Evolutionary conservation across 2,113 vertebrate genomes (phyloP).

Genomic region (Sander lucioperca): DNA sequence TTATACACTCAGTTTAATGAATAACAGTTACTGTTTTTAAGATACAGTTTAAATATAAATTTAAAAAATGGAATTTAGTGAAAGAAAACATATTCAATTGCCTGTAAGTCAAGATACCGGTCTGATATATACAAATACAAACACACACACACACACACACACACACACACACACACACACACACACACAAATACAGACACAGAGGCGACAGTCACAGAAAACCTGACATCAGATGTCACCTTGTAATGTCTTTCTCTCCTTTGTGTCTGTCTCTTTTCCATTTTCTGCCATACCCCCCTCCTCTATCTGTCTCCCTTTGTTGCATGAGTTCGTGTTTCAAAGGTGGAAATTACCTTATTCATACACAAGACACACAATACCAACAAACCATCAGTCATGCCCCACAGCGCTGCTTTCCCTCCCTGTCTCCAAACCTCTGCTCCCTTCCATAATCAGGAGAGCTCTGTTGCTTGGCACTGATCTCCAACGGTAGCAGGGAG

Average conservation of each 20-base stretch:
- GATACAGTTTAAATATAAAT: background rate
- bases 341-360: slow-evolving; percentile 53
- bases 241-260: slow-evolving; percentile 44
- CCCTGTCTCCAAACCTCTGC: slow-evolving; percentile 1
- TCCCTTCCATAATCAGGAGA: slow-evolving; percentile 27
- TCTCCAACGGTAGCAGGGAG: slow-evolving; percentile 25
- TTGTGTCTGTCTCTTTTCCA: slow-evolving; percentile 45
- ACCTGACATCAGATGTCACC: slow-evolving; percentile 66
- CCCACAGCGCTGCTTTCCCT: slow-evolving; percentile 6
- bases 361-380: slow-evolving; percentile 43
- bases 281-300: background rate
- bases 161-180: background rate
- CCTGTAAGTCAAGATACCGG: background rate
- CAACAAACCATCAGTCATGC: slow-evolving; percentile 46
- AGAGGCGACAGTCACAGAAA: slow-evolving; percentile 46
- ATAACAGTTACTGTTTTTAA: slow-evolving; percentile 8
- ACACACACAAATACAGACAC: slow-evolving; percentile 38
- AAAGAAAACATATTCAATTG: background rate
- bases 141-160: background rate
- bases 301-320: background rate
- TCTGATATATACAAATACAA: background rate
- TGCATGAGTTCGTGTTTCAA: slow-evolving; percentile 60
- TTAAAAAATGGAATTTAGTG: background rate
- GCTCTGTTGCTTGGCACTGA: slow-evolving; percentile 22
- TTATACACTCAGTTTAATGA: slow-evolving; percentile 25